These are phyloP conservation scores for Calypte anna DNA, from an alignment of 2,113 vertebrate genomes.

Conservation along the genomic window DNA sequence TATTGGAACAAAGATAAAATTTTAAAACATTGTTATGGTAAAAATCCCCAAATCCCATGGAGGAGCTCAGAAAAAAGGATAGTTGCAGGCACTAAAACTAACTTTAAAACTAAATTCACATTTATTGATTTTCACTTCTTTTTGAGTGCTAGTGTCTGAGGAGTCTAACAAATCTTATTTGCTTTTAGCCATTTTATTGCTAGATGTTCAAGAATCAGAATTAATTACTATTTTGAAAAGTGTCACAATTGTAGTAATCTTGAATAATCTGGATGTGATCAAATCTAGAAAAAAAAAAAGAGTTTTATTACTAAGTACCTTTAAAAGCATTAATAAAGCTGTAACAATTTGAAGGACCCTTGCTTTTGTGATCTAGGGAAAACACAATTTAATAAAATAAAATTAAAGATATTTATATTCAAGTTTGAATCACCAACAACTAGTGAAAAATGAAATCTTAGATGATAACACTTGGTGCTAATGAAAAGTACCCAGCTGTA, in stretches of 20 bases:
- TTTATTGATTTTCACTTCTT: constrained; percentile 12
- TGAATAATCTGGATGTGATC: background rate
- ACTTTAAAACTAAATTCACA: background rate
- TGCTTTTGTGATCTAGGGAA: background rate
- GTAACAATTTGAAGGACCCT: background rate
- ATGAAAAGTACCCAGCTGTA: background rate
- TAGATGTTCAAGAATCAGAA: constrained; percentile 9
- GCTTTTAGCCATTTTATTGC: background rate
- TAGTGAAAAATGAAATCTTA: background rate
- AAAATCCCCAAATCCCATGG: background rate
- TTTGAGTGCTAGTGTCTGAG: background rate
- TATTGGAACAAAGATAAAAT: background rate
- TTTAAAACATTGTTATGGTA: background rate
- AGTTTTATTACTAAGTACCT: background rate
- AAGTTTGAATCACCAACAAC: background rate
- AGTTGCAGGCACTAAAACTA: background rate
- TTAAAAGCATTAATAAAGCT: background rate
- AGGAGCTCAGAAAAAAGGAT: background rate
- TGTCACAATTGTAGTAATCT: background rate
- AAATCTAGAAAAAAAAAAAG: background rate
- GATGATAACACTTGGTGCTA: background rate
- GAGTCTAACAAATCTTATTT: background rate
- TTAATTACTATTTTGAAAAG: background rate
- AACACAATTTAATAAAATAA: background rate
- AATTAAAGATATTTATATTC: background rate